Conservation (phyloP, 2,797 vertebrate species). For the Thripadectes ignobilis region DNA sequence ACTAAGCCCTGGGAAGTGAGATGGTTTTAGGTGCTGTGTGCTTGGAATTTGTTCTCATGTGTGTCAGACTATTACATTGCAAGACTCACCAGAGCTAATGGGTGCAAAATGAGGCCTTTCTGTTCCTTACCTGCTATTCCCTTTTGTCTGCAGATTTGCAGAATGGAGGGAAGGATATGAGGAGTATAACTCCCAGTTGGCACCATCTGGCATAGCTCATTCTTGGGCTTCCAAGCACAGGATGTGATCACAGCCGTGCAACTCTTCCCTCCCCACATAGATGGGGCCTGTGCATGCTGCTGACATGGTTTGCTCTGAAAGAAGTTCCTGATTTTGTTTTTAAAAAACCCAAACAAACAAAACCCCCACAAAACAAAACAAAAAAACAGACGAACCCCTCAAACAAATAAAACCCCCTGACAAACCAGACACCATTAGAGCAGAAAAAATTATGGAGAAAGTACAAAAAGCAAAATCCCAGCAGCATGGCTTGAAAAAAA, state of each 20-base stretch:
- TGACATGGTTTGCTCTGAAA: not conserved
- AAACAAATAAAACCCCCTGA: not conserved
- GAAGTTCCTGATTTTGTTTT: not conserved
- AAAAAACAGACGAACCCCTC: not conserved
- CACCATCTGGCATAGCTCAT: not conserved
- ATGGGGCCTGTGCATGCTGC: not conserved
- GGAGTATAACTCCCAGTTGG: not conserved
- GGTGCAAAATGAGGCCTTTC: not conserved
- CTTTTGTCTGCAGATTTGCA: not conserved
- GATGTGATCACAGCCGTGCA: not conserved
- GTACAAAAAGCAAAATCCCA: not conserved
- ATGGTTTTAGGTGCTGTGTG: accelerated
- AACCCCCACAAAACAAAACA: not conserved
- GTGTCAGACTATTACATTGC: not conserved
- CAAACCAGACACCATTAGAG: not conserved
- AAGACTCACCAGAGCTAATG: not conserved
- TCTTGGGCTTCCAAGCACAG: not conserved
- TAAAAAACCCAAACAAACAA: not conserved
- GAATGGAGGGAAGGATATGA: not conserved
- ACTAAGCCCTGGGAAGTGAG: not conserved
- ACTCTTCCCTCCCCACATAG: not conserved
- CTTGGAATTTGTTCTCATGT: not conserved
- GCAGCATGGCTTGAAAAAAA: not conserved
- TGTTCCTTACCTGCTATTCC: not conserved
- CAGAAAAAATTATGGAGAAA: not conserved